Conservation (phyloP, 1,140 invertebrate genomes). For the Lucilia cuprina region DNA sequence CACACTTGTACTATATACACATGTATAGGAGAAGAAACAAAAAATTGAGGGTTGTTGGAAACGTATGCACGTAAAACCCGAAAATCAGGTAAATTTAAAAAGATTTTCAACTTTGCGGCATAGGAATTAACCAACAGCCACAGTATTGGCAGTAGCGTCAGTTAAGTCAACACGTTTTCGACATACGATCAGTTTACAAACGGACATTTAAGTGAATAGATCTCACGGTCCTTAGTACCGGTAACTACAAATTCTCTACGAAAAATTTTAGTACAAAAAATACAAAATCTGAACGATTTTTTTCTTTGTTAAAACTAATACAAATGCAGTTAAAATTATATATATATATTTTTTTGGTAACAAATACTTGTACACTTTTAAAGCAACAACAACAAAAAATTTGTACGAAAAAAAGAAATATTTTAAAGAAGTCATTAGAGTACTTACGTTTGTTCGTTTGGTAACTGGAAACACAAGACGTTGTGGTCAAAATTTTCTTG, state of each 20-base stretch:
- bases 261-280: not conserved
- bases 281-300: not conserved
- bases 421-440: not conserved
- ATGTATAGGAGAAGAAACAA: not conserved
- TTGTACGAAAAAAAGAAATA: not conserved
- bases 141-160: conserved; percentile 23
- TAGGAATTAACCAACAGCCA: conserved; percentile 8
- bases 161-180: conserved; percentile 33
- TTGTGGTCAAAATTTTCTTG: conserved; percentile 11
- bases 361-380: not conserved
- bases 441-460: not conserved
- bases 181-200: conserved; percentile 31
- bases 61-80: conserved; percentile 14
- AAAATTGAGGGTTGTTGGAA: conserved; percentile 30
- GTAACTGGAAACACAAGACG: not conserved
- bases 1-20: not conserved
- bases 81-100: conserved; percentile 27
- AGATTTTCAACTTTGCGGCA: conserved; percentile 25
- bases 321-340: not conserved
- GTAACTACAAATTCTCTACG: not conserved
- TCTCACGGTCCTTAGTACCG: conserved; percentile 14
- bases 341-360: not conserved
- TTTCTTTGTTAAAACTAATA: not conserved
- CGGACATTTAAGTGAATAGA: conserved; percentile 29
- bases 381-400: not conserved